Percentiles rank a stretch among this genome's conserved stretches.
Conservation (phyloP, 2,888 invertebrate species). For the Eucriotettix oculatus region DNA sequence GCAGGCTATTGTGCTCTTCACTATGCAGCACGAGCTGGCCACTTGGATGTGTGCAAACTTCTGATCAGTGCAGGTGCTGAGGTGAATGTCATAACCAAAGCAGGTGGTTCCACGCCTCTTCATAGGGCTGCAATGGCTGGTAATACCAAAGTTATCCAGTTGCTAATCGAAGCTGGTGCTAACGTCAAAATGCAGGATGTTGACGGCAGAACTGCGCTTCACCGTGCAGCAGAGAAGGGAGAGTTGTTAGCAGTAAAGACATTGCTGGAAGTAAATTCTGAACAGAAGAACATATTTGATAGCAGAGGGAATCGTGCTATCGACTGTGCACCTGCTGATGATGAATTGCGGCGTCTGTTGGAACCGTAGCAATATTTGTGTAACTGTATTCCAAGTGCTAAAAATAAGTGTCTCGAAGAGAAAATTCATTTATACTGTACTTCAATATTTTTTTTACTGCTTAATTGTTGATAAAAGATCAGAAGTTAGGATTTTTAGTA, state of each 20-base stretch:
- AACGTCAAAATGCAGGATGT: background rate
- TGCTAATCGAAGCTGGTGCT: background rate
- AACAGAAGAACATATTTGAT: no score
- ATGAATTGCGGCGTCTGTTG: no score
- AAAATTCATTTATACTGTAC: no score
- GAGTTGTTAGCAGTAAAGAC: background rate
- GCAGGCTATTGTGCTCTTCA: conserved; percentile 72
- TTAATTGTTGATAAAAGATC: no score
- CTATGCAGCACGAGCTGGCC: conserved; percentile 45
- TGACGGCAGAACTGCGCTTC: background rate
- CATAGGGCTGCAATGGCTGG: background rate
- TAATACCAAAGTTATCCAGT: background rate
- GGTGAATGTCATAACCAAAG: background rate
- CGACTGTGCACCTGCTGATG: no score
- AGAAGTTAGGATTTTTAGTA: no score
- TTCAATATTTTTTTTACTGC: no score
- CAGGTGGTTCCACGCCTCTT: background rate
- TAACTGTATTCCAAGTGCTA: no score
- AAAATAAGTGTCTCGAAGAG: no score
- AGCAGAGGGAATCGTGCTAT: no score
- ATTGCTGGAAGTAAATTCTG: background rate
- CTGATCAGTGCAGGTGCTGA: conserved; percentile 21
- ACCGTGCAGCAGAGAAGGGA: background rate
- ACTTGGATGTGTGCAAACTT: conserved; percentile 28
- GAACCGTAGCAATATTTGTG: no score